Evolutionary conservation across 2,888 invertebrate species (phyloP).

Genomic region (Drosophila prostipennis): DNA sequence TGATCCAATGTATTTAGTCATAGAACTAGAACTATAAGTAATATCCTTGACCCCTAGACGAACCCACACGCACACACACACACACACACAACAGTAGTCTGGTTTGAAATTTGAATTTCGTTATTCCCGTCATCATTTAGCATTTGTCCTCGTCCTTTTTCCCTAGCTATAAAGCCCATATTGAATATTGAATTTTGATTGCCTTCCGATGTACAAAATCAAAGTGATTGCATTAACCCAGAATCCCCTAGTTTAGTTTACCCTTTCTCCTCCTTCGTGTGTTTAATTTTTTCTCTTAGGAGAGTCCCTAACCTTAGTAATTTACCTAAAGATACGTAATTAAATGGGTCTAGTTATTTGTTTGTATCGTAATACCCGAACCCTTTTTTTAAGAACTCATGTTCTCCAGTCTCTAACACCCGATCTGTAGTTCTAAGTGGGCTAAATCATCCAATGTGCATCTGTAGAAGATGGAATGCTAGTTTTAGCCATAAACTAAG

Average conservation of each 20-base stretch:
- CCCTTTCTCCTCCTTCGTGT: slow-evolving; percentile 2
- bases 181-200: slow-evolving; percentile 21
- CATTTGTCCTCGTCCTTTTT: slow-evolving; percentile 21
- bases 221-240: slow-evolving; percentile 14
- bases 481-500: not conserved
- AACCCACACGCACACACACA: not conserved
- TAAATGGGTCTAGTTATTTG: slow-evolving; percentile 7
- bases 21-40: slow-evolving; percentile 54
- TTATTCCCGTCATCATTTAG: slow-evolving; percentile 15
- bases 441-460: slow-evolving; percentile 8
- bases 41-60: slow-evolving; percentile 10
- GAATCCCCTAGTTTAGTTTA: slow-evolving; percentile 6
- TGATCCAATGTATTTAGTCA: slow-evolving; percentile 57
- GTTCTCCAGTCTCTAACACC: slow-evolving; percentile 28
- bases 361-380: slow-evolving; percentile 26
- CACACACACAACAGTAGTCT: slow-evolving; percentile 45
- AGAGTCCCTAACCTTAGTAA: slow-evolving; percentile 23
- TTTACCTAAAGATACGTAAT: not conserved
- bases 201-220: slow-evolving; percentile 25
- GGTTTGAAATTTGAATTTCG: slow-evolving; percentile 38
- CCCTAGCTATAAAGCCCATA: slow-evolving; percentile 2
- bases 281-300: slow-evolving; percentile 6
- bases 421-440: slow-evolving; percentile 13
- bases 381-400: not conserved
- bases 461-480: slow-evolving; percentile 31